Base-by-base conservation (phyloP, 2,888 invertebrate species). In the Ramazzottius varieornatus region DNA sequence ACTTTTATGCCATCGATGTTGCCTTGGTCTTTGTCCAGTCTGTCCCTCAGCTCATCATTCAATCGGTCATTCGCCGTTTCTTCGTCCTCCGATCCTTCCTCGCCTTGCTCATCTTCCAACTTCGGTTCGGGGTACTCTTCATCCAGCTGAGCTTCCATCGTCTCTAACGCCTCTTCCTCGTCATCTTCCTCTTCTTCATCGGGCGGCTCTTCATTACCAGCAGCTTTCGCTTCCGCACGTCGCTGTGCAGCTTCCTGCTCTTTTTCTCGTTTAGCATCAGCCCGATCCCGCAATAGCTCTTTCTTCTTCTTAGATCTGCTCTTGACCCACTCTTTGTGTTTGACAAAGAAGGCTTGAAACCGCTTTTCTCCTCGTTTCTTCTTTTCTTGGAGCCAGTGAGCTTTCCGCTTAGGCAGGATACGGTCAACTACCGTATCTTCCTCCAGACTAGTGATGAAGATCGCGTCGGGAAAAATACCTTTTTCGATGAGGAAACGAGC, bases 401-500 rank as follows among this genome's bases (percentile, higher is more conserved):
- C 63, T 34, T 34, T 66, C 69, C 69, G 68, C 54, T 72, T 73
- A 32, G 73, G 73, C 1, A 75, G 76, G 64, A 76, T 70, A n/a
- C 75, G 69, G 16, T 76, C 70, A 1, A 70, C 65, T n/a, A 66
- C 33, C 32, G 46, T 72, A 67, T 76, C 76, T 32, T 69, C 69
- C 54, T 74, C 73, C 0, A 72, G 72, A 8, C 70, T 70, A n/a
- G 76, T 68, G 33, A 75, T 68, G 32, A 76, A 67, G 8, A 71
- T 73, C n/a, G 72, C 72, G 68, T 76, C 76, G 1, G 75, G 75
- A 68, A 73, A 75, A 65, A 75, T 68, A 4, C 74, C 75, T 32
- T 69, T 68, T 64, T 74, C 74, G 1, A 71, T 70, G 66, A 76
- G 66, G 68, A 71, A 74, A 4, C 70, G 69, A n/a, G 70, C 71